A percentile compares a stretch with the other conserved stretches of the same genome.
Conservation (phyloP, 1,140 invertebrate species). For the Aphelinus certus region DNA sequence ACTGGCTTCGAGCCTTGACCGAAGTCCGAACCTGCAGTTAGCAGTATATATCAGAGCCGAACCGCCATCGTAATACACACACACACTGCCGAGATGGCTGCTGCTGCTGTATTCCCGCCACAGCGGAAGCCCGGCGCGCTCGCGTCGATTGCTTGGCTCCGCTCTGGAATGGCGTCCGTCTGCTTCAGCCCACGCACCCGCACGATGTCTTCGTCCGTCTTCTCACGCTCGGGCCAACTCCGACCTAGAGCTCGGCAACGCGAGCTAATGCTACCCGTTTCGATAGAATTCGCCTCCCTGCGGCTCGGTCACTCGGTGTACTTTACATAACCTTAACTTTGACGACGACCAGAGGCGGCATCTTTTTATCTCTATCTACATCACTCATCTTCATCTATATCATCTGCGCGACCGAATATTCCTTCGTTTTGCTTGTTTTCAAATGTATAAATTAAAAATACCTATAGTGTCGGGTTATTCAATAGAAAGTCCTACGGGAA, state of each 20-base stretch:
- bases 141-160: not conserved
- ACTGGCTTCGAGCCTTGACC: constrained; percentile 68
- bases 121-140: not conserved
- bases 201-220: constrained; percentile 22
- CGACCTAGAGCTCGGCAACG: not conserved
- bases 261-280: not conserved
- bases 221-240: not conserved
- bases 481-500: no score
- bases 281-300: not conserved
- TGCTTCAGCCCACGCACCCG: constrained; percentile 5
- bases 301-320: not conserved
- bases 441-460: constrained; percentile 30
- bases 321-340: constrained; percentile 40
- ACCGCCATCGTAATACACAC: constrained; percentile 67
- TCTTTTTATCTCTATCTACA: constrained; percentile 19
- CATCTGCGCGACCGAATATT: constrained; percentile 11
- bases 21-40: no score
- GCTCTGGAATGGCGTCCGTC: not conserved
- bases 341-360: constrained; percentile 16
- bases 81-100: no score
- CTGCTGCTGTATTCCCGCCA: not conserved
- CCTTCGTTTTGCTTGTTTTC: constrained; percentile 28
- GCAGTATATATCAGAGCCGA: no score
- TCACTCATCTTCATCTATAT: constrained; percentile 18
- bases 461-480: not conserved